Conservation (phyloP, 2,113 vertebrate species). For the Hiodon alosoides region DNA sequence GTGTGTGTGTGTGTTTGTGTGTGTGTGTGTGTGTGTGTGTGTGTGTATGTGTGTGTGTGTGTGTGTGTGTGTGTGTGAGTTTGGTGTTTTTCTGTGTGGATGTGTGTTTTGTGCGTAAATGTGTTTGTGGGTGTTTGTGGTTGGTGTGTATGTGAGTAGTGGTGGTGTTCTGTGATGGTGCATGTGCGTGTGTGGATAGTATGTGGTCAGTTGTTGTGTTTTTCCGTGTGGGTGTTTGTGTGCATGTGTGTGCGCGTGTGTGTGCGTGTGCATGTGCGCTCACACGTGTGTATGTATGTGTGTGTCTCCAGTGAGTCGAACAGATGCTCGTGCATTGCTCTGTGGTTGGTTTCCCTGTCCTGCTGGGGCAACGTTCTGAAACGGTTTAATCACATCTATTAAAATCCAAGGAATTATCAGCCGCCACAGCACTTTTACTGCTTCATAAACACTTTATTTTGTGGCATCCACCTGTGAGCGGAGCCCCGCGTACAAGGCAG, state of each 20-base stretch:
- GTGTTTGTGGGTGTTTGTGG: not conserved
- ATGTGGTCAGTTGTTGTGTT: not conserved
- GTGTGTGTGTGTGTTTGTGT: too few relatives aligned
- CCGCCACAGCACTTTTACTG: conserved; percentile 32
- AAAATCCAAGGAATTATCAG: conserved; percentile 40
- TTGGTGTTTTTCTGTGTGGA: too few relatives aligned
- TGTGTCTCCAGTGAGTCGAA: not conserved
- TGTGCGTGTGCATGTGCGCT: conserved; percentile 5
- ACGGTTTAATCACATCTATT: conserved; percentile 38
- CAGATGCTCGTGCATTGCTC: not conserved
- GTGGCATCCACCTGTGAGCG: conserved; percentile 39
- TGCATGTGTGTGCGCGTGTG: not conserved
- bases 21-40: not conserved
- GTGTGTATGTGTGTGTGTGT: conserved; percentile 3
- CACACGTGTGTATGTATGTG: not conserved
- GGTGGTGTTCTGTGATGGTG: not conserved
- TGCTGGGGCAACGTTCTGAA: conserved; percentile 17
- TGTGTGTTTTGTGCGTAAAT: too few relatives aligned
- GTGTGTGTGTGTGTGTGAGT: not conserved
- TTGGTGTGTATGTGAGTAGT: not conserved
- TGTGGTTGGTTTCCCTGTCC: conserved; percentile 20
- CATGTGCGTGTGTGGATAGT: not conserved
- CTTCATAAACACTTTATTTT: conserved; percentile 42
- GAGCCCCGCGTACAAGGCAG: not conserved
- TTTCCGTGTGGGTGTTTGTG: not conserved